Conservation (phyloP, 2,113 vertebrate genomes). For the Talpa occidentalis region DNA sequence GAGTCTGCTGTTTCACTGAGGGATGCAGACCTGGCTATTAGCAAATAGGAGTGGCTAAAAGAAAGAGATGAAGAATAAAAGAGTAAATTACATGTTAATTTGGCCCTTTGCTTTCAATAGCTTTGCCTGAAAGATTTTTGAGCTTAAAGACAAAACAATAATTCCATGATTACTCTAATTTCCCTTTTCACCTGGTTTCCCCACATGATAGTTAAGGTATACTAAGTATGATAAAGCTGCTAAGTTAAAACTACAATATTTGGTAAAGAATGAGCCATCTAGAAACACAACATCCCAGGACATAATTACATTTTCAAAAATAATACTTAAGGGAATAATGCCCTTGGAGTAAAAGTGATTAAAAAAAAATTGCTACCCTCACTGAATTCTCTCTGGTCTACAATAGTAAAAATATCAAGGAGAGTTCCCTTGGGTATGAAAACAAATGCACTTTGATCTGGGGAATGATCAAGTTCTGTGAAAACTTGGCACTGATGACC, state of each 20-base stretch:
- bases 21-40: neutral
- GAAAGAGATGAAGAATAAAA: constrained; percentile 70
- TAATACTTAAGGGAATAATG: constrained; percentile 45
- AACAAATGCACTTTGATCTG: constrained; percentile 14
- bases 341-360: constrained; percentile 26
- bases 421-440: neutral
- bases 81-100: constrained; percentile 77
- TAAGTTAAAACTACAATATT: constrained; percentile 64
- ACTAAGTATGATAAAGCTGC: constrained; percentile 47
- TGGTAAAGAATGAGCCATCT: constrained; percentile 65
- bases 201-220: constrained; percentile 54
- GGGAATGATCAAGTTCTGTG: neutral
- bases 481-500: neutral
- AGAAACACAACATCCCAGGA: constrained; percentile 44
- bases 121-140: constrained; percentile 69
- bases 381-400: neutral
- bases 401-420: neutral
- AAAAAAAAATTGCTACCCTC: constrained; percentile 42
- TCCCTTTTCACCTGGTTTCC: constrained; percentile 19
- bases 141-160: constrained; percentile 70
- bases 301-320: constrained; percentile 60
- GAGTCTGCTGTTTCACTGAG: neutral
- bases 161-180: constrained; percentile 69
- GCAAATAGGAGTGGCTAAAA: neutral
- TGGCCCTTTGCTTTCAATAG: constrained; percentile 68